Base-by-base conservation (phyloP, 2,888 invertebrate species). In the Lepeophtheirus nordmannii region DNA sequence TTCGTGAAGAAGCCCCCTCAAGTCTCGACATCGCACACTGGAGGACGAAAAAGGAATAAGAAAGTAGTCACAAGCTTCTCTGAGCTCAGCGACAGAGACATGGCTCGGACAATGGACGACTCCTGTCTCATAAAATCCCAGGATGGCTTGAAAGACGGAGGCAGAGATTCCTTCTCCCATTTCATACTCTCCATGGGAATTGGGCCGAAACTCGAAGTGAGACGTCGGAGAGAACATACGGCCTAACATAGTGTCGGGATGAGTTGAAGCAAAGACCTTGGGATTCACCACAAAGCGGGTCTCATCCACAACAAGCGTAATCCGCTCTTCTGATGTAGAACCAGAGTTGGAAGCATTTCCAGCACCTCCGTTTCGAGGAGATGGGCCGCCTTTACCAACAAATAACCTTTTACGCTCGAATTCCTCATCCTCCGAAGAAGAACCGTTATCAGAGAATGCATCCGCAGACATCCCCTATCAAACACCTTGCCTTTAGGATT, bases 11-110 rank as follows among this genome's bases (percentile, higher is more conserved):
- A 98, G 82, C 63, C 94, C 96, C 87, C 96, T 83, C 69, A 97
- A 82, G 79, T 97, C 96, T 81, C 94, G 87, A 77, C 94, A 96
- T 73, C 92, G 85, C 65, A 98, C 87, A 58, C 93, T 94, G 70
- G 83, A 85, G 11, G 96, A 91, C 78, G 94, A 93, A 75, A 99
- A 99, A 14, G 98, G 98, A 73, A 99, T 88, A 58, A 98, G 81
- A 67, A 99, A 80, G 76, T 98, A 99, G 76, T 99, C 98, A 75
- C 98, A 98, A 22, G 98, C 97, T 78, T 99, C 98, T 68, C 96
- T 80, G 70, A 99, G 77, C 77, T 99, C 98, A 72, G 92, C 91
- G 56, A 98, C 93, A 0, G 92, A 86, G 0, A 98, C 91, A 0
- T 90, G 87, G 0, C 93, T 91, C 0, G 98, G 98, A 74, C 97